These are phyloP conservation scores for Aulostomus chinensis DNA, from an alignment of 2,797 vertebrate species.

Conservation along the genomic window DNA sequence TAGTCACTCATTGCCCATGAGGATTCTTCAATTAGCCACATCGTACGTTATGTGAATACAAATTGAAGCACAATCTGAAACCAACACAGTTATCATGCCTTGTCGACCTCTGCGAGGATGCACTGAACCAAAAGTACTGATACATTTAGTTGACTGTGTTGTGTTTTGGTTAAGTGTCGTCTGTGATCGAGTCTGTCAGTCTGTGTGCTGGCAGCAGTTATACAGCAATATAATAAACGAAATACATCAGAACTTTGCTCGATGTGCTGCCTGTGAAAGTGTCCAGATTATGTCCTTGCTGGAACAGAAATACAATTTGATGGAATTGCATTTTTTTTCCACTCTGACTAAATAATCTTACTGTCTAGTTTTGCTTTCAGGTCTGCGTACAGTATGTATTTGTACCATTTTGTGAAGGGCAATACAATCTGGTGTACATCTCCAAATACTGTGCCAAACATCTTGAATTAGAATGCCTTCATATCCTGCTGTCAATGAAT, in stretches of 20 bases:
- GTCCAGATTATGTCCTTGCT: conserved; percentile 14
- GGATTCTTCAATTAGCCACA: conserved; percentile 19
- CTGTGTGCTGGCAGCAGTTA: conserved; percentile 35
- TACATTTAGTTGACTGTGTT: conserved; percentile 35
- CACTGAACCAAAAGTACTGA: conserved; percentile 62
- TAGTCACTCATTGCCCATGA: conserved; percentile 7
- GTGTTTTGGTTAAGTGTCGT: conserved; percentile 28
- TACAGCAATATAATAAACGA: conserved; percentile 61
- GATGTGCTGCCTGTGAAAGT: conserved; percentile 22
- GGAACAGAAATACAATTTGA: conserved; percentile 16
- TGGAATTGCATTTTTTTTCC: conserved; percentile 8
- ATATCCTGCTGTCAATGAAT: conserved; percentile 61
- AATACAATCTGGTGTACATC: conserved; percentile 58
- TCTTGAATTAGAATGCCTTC: conserved; percentile 51
- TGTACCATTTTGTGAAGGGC: conserved; percentile 48
- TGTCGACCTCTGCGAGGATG: conserved; percentile 48
- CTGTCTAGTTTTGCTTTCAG: conserved; percentile 41
- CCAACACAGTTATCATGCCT: conserved; percentile 48
- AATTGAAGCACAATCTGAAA: conserved; percentile 65
- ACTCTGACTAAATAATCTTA: background rate
- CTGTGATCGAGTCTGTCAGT: conserved; percentile 33
- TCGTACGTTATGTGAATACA: conserved; percentile 1
- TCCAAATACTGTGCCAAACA: conserved; percentile 72
- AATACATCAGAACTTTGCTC: conserved; percentile 29
- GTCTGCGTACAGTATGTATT: conserved; percentile 29